Evolutionary conservation across 2,113 vertebrate genomes (phyloP), one percentile per base, ranked within the genome.

Genomic region (Poeciliopsis retropinna): DNA sequence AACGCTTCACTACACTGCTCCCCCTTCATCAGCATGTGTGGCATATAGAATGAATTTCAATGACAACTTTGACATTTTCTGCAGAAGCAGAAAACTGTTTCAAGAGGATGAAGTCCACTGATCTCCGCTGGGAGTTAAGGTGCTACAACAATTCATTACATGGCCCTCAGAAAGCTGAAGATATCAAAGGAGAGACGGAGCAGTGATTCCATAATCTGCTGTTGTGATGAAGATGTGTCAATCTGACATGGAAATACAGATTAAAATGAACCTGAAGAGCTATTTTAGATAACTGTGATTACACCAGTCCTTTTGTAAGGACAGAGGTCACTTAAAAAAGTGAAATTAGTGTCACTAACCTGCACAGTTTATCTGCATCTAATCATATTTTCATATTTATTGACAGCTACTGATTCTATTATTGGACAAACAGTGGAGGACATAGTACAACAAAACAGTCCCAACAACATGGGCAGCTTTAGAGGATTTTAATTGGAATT

Each of bases 11-110:
- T 68, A 67, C 78, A 32, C 86, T 1, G 75, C 67, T 54, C 60
- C 79, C 70, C 79, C 86, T 88, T 88, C 89, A 91, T 92, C 88
- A 87, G 91, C 86, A 91, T 90, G 82, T 89, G 76, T 81, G 77
- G 82, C 87, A 84, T 87, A 87, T 79, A 85, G 82, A 87, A 73
- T 68, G 86, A 88, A 86, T 90, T 85, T 85, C 91, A 89, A 84
- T 81, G 81, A 89, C 86, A 87, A 86, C 86, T 72, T 83, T 90
- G 89, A 90, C 89, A 91, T 92, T 92, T 90, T 86, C 79, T 71
- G 17, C 27, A 54, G 83, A 73, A 69, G 9, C 64, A 72, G 65
- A 84, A 79, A 87, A 81, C 44, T 68, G 73, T 81, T 89, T 86
- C 70, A 81, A 81, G 79, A 68, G 76, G 68, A 81, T 79, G 76